Percentiles rank a stretch among this genome's conserved stretches.
phyloP scores from a whole-genome alignment of 2,888 invertebrate species.

The Plebejus anna region DNA sequence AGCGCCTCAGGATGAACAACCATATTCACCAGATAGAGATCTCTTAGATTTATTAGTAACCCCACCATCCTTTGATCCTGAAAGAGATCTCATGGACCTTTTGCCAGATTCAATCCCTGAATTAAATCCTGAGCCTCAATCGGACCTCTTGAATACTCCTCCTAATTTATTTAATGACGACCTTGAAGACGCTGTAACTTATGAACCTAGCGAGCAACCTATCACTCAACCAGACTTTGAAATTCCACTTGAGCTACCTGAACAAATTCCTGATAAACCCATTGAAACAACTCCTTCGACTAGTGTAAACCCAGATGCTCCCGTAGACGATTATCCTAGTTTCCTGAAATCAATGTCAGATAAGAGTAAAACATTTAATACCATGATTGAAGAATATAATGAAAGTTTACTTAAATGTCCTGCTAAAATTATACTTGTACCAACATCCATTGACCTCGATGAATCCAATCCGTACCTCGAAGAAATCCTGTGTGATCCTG shows the following conservation, averaged over 20 bases:
- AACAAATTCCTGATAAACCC: background rate
- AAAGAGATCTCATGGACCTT: background rate
- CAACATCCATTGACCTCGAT: conserved; percentile 23
- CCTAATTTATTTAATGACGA: background rate
- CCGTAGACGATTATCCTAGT: background rate
- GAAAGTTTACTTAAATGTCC: conserved; percentile 10
- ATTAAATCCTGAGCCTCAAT: background rate
- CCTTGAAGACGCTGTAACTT: background rate
- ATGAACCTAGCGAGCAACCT: conserved; percentile 34
- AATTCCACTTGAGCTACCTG: background rate
- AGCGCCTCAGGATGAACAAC: background rate
- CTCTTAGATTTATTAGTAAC: background rate
- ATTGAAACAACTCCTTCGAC: background rate
- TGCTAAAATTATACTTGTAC: conserved; percentile 9
- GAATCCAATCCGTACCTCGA: conserved; percentile 14
- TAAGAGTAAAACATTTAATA: background rate
- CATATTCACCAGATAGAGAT: background rate
- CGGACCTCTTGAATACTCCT: background rate
- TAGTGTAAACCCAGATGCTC: background rate
- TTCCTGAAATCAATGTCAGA: background rate
- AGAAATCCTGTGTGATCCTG: conserved; percentile 19
- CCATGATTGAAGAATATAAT: conserved; percentile 12
- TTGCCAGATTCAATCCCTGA: background rate
- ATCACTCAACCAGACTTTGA: background rate
- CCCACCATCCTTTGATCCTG: conserved; percentile 8